phyloP scores from a whole-genome alignment of 2,113 vertebrate species.

The Cricetomys ansorgei region DNA sequence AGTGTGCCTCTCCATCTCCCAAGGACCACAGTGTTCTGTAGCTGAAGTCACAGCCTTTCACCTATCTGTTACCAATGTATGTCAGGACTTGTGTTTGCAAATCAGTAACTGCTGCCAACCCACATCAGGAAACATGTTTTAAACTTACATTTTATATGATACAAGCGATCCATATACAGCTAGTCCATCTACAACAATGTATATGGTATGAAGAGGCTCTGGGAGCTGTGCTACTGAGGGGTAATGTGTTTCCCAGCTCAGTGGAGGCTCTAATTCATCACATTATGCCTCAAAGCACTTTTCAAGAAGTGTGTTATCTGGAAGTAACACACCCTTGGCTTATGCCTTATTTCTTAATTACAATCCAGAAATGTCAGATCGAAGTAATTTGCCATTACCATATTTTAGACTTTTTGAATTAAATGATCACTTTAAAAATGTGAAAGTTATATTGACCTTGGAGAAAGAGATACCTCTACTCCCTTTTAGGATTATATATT shows the following conservation, averaged over 20 bases:
- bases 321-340: constrained; percentile 80
- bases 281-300: constrained; percentile 75
- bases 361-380: constrained; percentile 79
- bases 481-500: not conserved
- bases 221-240: constrained; percentile 64
- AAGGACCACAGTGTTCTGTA: not conserved
- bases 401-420: constrained; percentile 54
- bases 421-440: constrained; percentile 68
- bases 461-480: constrained; percentile 14
- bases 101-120: constrained; percentile 44
- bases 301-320: constrained; percentile 84
- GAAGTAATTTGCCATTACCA: constrained; percentile 68
- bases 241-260: constrained; percentile 81
- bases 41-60: not conserved
- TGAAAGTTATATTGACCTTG: constrained; percentile 71
- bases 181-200: not conserved
- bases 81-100: constrained; percentile 42
- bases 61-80: constrained; percentile 29
- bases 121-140: constrained; percentile 72
- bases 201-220: not conserved
- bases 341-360: constrained; percentile 84
- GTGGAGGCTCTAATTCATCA: constrained; percentile 72
- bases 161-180: constrained; percentile 59
- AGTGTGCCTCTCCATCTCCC: not conserved
- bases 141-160: constrained; percentile 80